Conservation (phyloP, 2,113 vertebrate species). For the Apus apus region DNA sequence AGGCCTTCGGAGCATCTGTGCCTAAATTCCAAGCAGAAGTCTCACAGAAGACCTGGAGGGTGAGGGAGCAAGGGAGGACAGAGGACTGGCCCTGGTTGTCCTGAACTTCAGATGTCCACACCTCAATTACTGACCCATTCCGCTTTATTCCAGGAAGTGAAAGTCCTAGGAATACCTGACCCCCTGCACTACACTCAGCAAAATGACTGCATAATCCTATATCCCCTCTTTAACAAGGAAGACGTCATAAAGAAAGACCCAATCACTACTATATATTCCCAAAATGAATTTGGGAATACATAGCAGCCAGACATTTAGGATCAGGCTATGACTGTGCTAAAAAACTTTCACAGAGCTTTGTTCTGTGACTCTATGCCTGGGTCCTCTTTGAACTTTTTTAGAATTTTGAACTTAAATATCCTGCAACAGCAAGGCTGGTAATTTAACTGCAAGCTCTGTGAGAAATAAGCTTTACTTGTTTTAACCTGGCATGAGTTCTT, state of each 20-base stretch:
- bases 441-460: not conserved
- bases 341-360: not conserved
- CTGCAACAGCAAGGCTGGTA: not conserved
- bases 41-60: not conserved
- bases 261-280: not conserved
- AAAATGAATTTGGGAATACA: not conserved
- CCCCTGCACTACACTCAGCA: not conserved
- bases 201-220: not conserved
- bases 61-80: not conserved
- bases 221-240: not conserved
- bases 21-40: not conserved
- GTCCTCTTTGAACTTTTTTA: not conserved
- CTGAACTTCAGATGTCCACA: not conserved
- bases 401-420: not conserved
- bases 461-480: not conserved
- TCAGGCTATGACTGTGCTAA: not conserved
- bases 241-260: not conserved
- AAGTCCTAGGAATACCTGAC: not conserved
- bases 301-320: not conserved
- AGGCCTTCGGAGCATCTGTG: not conserved
- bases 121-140: not conserved
- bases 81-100: not conserved
- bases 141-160: not conserved
- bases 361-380: not conserved
- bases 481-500: not conserved